Percentiles rank a stretch among this genome's conserved stretches.
phyloP scores from a whole-genome alignment of 1,140 invertebrate species.

The Danaus plexippus region DNA sequence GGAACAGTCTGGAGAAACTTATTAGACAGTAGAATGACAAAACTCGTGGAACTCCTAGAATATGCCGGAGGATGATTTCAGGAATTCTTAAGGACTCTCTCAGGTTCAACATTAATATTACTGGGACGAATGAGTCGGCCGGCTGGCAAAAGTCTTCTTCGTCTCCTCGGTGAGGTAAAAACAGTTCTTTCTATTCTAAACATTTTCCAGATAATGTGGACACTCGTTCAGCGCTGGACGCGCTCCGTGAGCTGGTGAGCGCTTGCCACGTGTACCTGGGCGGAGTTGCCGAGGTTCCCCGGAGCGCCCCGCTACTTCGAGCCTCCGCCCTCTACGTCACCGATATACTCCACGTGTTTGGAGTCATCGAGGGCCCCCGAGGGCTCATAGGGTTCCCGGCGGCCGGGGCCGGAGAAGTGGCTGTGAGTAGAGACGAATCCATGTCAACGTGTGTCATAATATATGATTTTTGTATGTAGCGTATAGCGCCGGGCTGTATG shows the following conservation, averaged over 20 bases:
- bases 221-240: constrained; percentile 88
- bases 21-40: too few species aligned
- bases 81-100: too few species aligned
- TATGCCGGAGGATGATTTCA: too few species aligned
- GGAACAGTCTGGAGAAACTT: too few species aligned
- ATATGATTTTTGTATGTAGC: too few species aligned
- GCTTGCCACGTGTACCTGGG: constrained; percentile 87
- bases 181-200: constrained; percentile 6
- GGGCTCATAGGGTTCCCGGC: constrained; percentile 87
- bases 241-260: constrained; percentile 86
- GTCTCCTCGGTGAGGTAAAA: too few species aligned
- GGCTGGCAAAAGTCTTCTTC: too few species aligned
- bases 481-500: too few species aligned
- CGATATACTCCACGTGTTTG: constrained; percentile 90
- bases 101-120: too few species aligned
- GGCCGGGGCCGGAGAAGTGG: constrained; percentile 50
- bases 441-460: too few species aligned
- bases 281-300: constrained; percentile 64
- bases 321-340: constrained; percentile 88
- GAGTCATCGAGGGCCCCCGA: constrained; percentile 79
- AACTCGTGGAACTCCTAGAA: too few species aligned
- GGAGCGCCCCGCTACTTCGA: constrained; percentile 75
- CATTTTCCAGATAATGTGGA: constrained; percentile 89
- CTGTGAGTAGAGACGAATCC: constrained; percentile 64
- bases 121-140: too few species aligned